Evolutionary conservation across 1,140 invertebrate genomes (phyloP), one percentile per base, ranked within the genome.

Genomic region (Atta colombica): DNA sequence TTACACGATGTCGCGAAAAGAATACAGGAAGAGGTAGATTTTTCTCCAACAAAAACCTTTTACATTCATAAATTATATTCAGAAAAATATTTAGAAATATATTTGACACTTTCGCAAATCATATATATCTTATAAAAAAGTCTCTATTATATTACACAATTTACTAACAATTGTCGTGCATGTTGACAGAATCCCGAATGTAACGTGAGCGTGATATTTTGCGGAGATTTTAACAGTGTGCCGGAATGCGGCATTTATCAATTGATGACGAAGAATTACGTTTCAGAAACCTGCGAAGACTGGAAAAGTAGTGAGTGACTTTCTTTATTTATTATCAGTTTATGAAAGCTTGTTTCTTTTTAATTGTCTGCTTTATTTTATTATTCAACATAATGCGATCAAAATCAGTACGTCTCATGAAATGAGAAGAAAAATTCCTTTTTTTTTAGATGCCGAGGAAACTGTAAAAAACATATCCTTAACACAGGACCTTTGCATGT

Each of bases 191-290:
- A 96, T 94, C 94, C 95, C 53, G 92, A 95, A 10, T 95, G 95
- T 81, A 95, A 96, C 14, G 94, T 97, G 39, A 96, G 96, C 18
- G 89, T 98, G 25, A 94, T 98, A 77, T 96, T 98, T 61, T 98
- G 97, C 95, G 98, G 98, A 0, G 98, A 99, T 94, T 98, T 98
- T 87, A 99, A 99, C 91, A 98, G 97, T 94, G 96, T 96, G 16
- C 98, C 98, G n/a, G 96, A 97, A 75, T 97, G 96, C 94, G 97
- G 97, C 1, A 96, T 98, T 87, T 98, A 97, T 95, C 95, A 97
- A 92, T 94, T 98, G 61, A 97, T 97, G 92, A 98, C 97, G 0
- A 95, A 96, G 72, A 97, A 97, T 81, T 90, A 94, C 55, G 96
- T 98, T 35, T 95, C 96, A 63, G 95, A 96, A 74, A 94, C 96